Evolutionary conservation across 1,140 invertebrate genomes (phyloP).

Genomic region (Meloidogyne exigua): DNA sequence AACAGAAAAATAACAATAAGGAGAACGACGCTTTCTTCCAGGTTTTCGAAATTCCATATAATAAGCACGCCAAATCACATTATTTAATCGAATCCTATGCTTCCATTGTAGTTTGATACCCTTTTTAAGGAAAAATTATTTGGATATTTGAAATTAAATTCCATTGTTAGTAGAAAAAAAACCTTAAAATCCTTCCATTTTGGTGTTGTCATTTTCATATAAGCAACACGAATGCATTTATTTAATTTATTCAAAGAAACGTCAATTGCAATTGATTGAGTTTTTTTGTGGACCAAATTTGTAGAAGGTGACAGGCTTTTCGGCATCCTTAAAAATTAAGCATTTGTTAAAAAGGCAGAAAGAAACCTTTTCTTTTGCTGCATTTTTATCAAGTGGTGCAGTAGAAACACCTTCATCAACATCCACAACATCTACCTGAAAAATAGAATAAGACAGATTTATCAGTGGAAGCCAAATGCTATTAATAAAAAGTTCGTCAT

Average conservation of each 20-base stretch:
- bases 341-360: background rate
- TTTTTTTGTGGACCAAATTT: slow-evolving; percentile 62
- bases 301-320: slow-evolving; percentile 63
- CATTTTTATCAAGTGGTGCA: slow-evolving; percentile 35
- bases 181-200: slow-evolving; percentile 97
- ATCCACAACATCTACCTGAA: slow-evolving; percentile 61
- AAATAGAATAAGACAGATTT: no score
- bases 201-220: slow-evolving; percentile 76
- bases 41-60: slow-evolving; percentile 82
- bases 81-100: slow-evolving; percentile 94
- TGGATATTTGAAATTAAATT: background rate
- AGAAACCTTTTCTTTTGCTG: slow-evolving; percentile 17
- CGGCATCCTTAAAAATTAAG: slow-evolving; percentile 42
- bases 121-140: slow-evolving; percentile 35
- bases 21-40: slow-evolving; percentile 52
- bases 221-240: slow-evolving; percentile 63
- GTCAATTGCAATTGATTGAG: slow-evolving; percentile 63
- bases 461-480: no score
- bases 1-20: slow-evolving; percentile 62
- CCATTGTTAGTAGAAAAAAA: background rate
- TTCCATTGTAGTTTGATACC: slow-evolving; percentile 92
- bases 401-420: slow-evolving; percentile 43
- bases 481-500: no score
- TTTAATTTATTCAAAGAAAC: slow-evolving; percentile 63
- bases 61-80: slow-evolving; percentile 99